These are phyloP conservation scores for Speoplatyrhinus poulsoni DNA, from an alignment of 2,113 vertebrate species.

Conservation along the genomic window DNA sequence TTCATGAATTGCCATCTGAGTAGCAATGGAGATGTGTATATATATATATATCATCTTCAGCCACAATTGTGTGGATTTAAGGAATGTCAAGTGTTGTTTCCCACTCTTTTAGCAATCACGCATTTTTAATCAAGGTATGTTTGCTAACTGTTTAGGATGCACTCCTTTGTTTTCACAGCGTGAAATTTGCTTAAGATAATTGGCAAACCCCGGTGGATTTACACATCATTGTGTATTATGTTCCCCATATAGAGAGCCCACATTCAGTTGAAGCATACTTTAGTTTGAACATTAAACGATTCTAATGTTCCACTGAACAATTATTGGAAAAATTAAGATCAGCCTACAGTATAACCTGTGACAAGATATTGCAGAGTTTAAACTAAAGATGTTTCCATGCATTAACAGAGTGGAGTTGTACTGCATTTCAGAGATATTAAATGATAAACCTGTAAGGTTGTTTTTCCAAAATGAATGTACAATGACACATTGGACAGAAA, in stretches of 20 bases:
- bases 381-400: too few relatives aligned
- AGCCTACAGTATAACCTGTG: too few relatives aligned
- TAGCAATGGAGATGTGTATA: not conserved
- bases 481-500: not conserved
- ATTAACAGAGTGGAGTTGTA: not conserved
- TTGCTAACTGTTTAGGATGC: conserved; percentile 64
- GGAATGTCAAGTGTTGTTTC: conserved; percentile 35
- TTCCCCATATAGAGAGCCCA: conserved; percentile 20
- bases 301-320: too few relatives aligned
- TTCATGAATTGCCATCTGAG: too few relatives aligned
- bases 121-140: conserved; percentile 67
- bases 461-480: not conserved
- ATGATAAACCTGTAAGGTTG: too few relatives aligned
- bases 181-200: conserved; percentile 71
- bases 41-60: not conserved
- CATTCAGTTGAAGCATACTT: not conserved
- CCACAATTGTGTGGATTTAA: conserved; percentile 20
- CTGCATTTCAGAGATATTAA: conserved; percentile 8
- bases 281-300: not conserved
- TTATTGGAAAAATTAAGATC: too few relatives aligned
- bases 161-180: conserved; percentile 46
- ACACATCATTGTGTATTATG: conserved; percentile 34
- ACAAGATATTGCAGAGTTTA: too few relatives aligned
- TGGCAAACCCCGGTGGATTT: conserved; percentile 48
- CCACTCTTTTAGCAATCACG: conserved; percentile 52